Evolutionary conservation across 2,113 vertebrate genomes (phyloP), one percentile per base, ranked within the genome.

Genomic region (Syrmaticus mikado): DNA sequence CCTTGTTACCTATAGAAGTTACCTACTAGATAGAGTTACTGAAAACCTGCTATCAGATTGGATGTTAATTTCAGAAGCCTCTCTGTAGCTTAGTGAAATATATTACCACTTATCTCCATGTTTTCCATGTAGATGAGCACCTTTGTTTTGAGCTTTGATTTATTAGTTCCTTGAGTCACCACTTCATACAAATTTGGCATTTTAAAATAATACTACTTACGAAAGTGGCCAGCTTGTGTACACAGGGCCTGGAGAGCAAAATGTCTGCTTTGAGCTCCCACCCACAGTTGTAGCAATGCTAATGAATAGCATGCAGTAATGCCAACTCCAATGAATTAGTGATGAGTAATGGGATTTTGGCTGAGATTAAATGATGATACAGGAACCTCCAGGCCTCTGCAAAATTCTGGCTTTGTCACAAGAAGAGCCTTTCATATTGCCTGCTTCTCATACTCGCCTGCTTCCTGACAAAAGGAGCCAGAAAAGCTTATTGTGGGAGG

Each of bases 151-250:
- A 87, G 75, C 41, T 74, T 62, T 71, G 55, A 80, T 93, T 91
- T 70, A 7, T 45, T 61, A 71, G 65, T 81, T 68, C 22, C 50
- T 80, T 92, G 92, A 96, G 75, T 96, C 75, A 91, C 57, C 60
- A n/a, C 55, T 87, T 80, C 64, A 66, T 74, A 89, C 38, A 40
- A 2, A 53, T 65, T 5, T 95, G 94, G 82, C 91, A 92, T 95
- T 96, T 94, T 65, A 91, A 93, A 93, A 85, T 85, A 83, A 82
- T 89, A 62, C 53, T 87, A 58, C 75, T 92, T 80, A 52, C 58
- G 65, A 57, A 87, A 86, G 82, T 50, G 94, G 45, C 84, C 94
- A 96, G 91, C 87, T 96, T 96, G 94, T 27, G 72, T 92, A 4
- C 57, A 19, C 48, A 0, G 0, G 79, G 27, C 68, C 68, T 40